Conservation (phyloP, 2,888 invertebrate genomes). For the Stenoptilia bipunctidactyla region DNA sequence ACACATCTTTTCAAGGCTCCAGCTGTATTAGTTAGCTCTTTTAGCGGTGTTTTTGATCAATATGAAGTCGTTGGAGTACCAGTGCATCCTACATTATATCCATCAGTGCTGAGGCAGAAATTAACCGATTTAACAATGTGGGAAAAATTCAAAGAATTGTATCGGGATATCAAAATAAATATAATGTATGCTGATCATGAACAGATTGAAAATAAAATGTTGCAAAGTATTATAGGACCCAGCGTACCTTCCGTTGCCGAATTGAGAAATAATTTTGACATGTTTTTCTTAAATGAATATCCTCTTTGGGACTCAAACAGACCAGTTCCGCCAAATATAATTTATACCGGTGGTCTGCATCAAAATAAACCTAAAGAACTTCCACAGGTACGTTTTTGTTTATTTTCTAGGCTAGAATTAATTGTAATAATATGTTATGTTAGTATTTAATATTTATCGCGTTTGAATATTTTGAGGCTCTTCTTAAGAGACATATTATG, state of each 20-base stretch:
- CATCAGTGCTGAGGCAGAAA: slow-evolving; percentile 15
- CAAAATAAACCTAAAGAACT: slow-evolving; percentile 34
- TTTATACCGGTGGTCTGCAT: slow-evolving; percentile 49
- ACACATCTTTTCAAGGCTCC: slow-evolving; percentile 25
- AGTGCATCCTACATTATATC: slow-evolving; percentile 19
- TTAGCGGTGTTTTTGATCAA: slow-evolving; percentile 16
- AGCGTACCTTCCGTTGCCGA: slow-evolving; percentile 20
- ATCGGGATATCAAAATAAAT: slow-evolving; percentile 7
- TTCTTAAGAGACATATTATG: too few species aligned
- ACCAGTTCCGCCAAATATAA: slow-evolving; percentile 41
- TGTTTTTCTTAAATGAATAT: slow-evolving; percentile 47
- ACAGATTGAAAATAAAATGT: slow-evolving; percentile 13
- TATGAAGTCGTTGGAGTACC: slow-evolving; percentile 19
- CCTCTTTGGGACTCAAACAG: slow-evolving; percentile 33
- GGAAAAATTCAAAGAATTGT: slow-evolving; percentile 23
- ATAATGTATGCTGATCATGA: background rate
- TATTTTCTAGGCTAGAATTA: too few species aligned
- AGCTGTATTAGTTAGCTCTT: slow-evolving; percentile 26
- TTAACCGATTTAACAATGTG: slow-evolving; percentile 20
- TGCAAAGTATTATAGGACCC: slow-evolving; percentile 21
- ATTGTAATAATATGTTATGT: too few species aligned
- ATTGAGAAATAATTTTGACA: slow-evolving; percentile 26
- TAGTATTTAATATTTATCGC: too few species aligned
- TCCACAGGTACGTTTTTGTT: slow-evolving; percentile 45
- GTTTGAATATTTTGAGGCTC: too few species aligned